Conservation (phyloP, 2,888 invertebrate species). For the Latrodectus elegans region DNA sequence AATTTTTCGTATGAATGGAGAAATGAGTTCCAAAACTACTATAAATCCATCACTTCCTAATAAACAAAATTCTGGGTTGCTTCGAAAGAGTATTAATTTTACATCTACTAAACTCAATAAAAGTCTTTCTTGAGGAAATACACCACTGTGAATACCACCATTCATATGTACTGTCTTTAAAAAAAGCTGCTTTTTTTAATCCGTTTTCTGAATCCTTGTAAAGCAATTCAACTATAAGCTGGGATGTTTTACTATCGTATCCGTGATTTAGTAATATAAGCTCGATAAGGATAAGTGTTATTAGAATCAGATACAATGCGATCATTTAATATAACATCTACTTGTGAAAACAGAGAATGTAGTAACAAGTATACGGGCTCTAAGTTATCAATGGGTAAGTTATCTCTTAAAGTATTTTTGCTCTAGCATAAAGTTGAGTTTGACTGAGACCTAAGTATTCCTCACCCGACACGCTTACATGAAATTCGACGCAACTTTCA, state of each 20-base stretch:
- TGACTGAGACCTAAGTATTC: constrained; percentile 31
- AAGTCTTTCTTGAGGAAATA: constrained; percentile 43
- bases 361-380: constrained; percentile 34
- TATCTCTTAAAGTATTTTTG: constrained; percentile 23
- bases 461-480: constrained; percentile 25
- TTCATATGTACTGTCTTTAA: constrained; percentile 39
- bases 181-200: constrained; percentile 22
- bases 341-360: too few relatives aligned
- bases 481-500: constrained; percentile 43
- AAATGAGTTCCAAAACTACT: constrained; percentile 69
- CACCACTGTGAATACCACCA: constrained; percentile 34
- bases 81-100: constrained; percentile 34
- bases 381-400: neutral
- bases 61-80: constrained; percentile 61
- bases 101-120: constrained; percentile 45
- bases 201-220: constrained; percentile 23
- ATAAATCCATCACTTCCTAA: constrained; percentile 35
- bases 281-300: constrained; percentile 38
- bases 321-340: too few relatives aligned
- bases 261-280: constrained; percentile 39
- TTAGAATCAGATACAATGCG: constrained; percentile 30
- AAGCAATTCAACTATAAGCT: constrained; percentile 21
- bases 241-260: constrained; percentile 27
- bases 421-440: constrained; percentile 34
- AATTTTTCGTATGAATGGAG: constrained; percentile 70